Evolutionary conservation across 2,888 invertebrate species (phyloP).

Genomic region (Agriotes lineatus): DNA sequence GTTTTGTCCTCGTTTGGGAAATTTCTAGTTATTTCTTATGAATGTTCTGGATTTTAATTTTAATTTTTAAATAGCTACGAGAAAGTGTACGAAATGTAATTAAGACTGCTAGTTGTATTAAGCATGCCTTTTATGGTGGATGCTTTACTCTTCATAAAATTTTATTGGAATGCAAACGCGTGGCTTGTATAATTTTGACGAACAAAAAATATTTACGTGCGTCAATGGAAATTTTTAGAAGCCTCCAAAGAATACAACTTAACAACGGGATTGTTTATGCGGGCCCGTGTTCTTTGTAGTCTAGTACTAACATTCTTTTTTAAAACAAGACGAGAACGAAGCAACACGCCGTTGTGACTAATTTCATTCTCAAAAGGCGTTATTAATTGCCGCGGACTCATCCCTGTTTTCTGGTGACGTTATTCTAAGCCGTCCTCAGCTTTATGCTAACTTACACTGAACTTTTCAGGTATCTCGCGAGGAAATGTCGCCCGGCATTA

Average conservation of each 20-base stretch:
- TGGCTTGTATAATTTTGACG: neutral
- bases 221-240: neutral
- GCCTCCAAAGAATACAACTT: neutral
- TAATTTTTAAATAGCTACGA: too few relatives aligned
- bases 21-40: too few relatives aligned
- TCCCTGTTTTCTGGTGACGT: too few relatives aligned
- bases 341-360: neutral
- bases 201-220: conserved; percentile 1
- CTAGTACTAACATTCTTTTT: neutral
- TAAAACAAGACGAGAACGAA: neutral
- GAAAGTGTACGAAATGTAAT: too few relatives aligned
- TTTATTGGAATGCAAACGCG: neutral
- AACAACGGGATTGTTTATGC: neutral
- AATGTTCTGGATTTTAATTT: too few relatives aligned
- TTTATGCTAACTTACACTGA: neutral
- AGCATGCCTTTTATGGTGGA: too few relatives aligned
- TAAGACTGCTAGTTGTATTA: too few relatives aligned
- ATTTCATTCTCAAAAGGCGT: neutral
- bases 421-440: neutral
- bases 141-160: neutral
- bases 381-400: neutral
- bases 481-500: neutral
- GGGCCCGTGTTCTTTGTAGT: neutral
- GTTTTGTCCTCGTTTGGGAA: too few relatives aligned
- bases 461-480: neutral